Conservation (phyloP, 2,113 vertebrate species). For the Phylloscopus whistleri region DNA sequence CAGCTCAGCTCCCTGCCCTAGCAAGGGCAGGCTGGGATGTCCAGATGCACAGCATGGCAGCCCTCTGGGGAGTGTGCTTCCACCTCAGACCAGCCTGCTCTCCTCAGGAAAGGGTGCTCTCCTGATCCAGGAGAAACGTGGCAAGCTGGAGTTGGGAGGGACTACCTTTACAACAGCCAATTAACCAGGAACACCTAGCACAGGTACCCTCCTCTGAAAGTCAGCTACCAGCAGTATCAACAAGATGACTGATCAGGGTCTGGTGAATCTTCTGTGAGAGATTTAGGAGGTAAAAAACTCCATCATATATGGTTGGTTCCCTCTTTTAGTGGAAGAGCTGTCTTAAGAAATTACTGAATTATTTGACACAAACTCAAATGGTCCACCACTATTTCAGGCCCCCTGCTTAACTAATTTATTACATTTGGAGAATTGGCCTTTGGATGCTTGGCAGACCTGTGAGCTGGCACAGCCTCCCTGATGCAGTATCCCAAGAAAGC, state of each 20-base stretch:
- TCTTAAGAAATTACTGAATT: background rate
- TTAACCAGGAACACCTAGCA: background rate
- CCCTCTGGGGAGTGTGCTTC: accelerated
- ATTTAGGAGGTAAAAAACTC: background rate
- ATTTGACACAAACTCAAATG: background rate
- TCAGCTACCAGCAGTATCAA: background rate
- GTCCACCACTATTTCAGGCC: background rate
- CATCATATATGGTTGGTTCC: accelerated
- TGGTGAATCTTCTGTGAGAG: background rate
- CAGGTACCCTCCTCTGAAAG: background rate
- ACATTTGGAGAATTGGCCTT: background rate
- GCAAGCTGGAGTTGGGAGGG: background rate
- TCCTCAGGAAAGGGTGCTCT: background rate
- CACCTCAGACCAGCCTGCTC: background rate
- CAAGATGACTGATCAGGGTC: background rate
- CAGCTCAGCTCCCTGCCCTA: background rate
- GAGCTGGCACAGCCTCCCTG: background rate
- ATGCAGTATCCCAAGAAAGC: accelerated
- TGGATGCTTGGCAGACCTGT: background rate
- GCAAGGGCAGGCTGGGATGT: background rate
- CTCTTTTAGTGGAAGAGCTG: background rate
- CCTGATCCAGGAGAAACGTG: background rate
- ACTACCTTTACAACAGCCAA: background rate
- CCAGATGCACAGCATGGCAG: accelerated
- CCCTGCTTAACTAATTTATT: too few species aligned